Base-by-base conservation (phyloP, 1,140 invertebrate genomes). In the Leptinotarsa undecemlineata region DNA sequence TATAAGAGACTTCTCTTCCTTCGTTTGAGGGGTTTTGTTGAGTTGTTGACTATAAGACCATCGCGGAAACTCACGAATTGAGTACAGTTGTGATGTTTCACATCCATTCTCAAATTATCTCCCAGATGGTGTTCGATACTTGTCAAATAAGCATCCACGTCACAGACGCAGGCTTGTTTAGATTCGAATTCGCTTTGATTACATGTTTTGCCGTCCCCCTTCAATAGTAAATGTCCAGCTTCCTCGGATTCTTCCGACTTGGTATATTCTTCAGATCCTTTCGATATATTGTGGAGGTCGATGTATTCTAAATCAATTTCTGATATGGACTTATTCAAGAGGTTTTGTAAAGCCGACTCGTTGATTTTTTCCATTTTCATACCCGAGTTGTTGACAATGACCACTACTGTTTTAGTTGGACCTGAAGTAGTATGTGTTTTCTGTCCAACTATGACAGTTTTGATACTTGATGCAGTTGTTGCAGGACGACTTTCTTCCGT, bases 321-420 rank as follows among this genome's bases (percentile, higher is more conserved):
- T 4, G 64, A 42, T 19, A 73, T 26, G 13, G 71, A 20, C 19
- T 57, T 70, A 26, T 72, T 71, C 13, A 76, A n/a, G 21, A 76
- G 60, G 17, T 71, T 70, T 60, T 76, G 71, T 19, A 76, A 47
- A 3, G 63, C 19, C 8, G 71, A 51, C 68, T 76, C 61, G 48
- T 76, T 76, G 11, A 76, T 60, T 71, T 73, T 73, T 70, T 57
- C 19, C 5, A 73, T 21, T 61, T 70, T 70, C 4, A 51, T 66
- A 21, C 67, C 67, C 1, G 71, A 76, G 48, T 73, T 73, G 26
- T 76, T 76, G 20, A 76, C 68, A 26, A 76, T 73, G n/a, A 72
- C 66, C 47, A 76, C 67, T 15, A 73, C 19, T 63, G 71, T 68
- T 66, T 76, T 76, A 6, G 71, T 72, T 11, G 26, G 14, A 19